Percentiles rank a stretch among this genome's conserved stretches.
These are phyloP conservation scores for Benitochromis conjunctus DNA, from an alignment of 2,113 vertebrate species.

Conservation along the genomic window DNA sequence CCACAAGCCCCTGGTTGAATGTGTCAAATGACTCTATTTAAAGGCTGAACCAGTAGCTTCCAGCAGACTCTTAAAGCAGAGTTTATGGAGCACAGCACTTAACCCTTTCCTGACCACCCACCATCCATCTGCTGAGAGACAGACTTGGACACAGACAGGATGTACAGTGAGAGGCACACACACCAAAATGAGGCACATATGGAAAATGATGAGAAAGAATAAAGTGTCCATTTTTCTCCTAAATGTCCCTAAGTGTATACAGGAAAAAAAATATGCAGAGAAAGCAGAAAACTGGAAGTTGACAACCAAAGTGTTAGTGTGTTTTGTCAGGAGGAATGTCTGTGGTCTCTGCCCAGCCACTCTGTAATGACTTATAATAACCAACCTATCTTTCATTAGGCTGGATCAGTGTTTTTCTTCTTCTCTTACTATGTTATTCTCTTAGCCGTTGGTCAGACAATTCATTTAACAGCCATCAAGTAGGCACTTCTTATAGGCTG, in stretches of 20 bases:
- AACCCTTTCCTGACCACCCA: conserved; percentile 83
- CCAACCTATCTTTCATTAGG: conserved; percentile 30
- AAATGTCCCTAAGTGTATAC: conserved; percentile 50
- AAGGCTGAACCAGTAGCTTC: conserved; percentile 88
- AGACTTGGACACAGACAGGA: neutral
- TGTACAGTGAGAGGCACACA: neutral
- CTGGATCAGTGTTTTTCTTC: neutral
- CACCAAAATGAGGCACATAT: neutral
- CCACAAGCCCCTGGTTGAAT: conserved; percentile 67
- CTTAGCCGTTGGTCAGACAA: neutral
- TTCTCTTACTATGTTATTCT: neutral
- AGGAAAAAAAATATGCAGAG: conserved; percentile 25
- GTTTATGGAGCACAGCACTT: conserved; percentile 80
- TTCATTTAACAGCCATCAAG: conserved; percentile 6
- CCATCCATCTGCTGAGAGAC: neutral
- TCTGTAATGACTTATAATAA: conserved; percentile 39
- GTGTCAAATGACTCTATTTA: conserved; percentile 90
- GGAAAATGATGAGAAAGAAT: conserved; percentile 6
- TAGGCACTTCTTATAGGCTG: neutral
- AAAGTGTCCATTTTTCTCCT: conserved; percentile 2
- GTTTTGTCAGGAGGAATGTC: conserved; percentile 51
- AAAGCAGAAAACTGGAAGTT: conserved; percentile 33
- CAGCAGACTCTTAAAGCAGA: conserved; percentile 79
- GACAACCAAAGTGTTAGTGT: conserved; percentile 35
- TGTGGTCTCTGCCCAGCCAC: conserved; percentile 28